Conservation (phyloP, 2,888 invertebrate species). For the Oxytorus armatus region DNA sequence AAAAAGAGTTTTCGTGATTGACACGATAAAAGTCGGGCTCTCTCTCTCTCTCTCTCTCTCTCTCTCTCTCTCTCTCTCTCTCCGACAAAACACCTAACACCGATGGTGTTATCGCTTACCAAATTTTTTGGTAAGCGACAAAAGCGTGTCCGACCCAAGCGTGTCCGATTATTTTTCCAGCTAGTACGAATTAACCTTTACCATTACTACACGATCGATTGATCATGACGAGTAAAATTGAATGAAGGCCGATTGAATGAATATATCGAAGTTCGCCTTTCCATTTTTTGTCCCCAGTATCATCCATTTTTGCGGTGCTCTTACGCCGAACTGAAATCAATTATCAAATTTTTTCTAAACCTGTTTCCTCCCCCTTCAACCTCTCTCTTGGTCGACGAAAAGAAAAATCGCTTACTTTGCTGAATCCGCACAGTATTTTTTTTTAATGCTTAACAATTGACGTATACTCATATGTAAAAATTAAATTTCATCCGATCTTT, state of each 20-base stretch:
- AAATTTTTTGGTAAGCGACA: background rate
- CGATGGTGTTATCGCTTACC: slow-evolving; percentile 4
- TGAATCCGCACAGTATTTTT: too few species aligned
- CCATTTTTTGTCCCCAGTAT: slow-evolving; percentile 10
- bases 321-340: slow-evolving; percentile 52
- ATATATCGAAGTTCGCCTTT: slow-evolving; percentile 28
- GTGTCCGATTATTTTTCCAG: too few species aligned
- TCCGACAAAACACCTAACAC: slow-evolving; percentile 41
- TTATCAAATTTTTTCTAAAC: slow-evolving; percentile 37
- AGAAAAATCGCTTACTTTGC: slow-evolving; percentile 2
- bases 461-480: background rate
- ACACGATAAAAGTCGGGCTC: slow-evolving; percentile 42
- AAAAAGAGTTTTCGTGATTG: slow-evolving; percentile 33
- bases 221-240: slow-evolving; percentile 49
- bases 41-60: slow-evolving; percentile 15
- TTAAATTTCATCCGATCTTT: too few species aligned
- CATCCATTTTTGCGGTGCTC: slow-evolving; percentile 13
- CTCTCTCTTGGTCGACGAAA: slow-evolving; percentile 1
- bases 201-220: slow-evolving; percentile 33
- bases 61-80: slow-evolving; percentile 9
- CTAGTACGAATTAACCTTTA: background rate
- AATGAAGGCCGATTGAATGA: slow-evolving; percentile 19
- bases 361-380: slow-evolving; percentile 10
- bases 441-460: too few species aligned
- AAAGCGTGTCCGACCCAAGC: too few species aligned